Base-by-base conservation (phyloP, 1,140 invertebrate species). In the Drosophila hydei region DNA sequence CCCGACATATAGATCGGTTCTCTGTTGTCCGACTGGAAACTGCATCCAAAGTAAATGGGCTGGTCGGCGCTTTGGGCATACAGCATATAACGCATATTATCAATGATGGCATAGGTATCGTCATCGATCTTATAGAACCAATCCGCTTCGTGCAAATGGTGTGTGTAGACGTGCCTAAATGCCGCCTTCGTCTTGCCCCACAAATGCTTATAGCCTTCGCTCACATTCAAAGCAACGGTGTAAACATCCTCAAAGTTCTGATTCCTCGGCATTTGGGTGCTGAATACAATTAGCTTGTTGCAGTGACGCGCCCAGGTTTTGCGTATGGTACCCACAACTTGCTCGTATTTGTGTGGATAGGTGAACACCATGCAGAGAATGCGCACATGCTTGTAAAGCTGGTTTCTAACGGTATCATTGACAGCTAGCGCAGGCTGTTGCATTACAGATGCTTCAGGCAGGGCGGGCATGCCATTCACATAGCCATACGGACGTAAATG, bases 61-160 rank as follows among this genome's bases (percentile, higher is more conserved):
- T 95, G 93, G 0, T 92, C 92, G 1, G 95, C 91, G 75, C 94
- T 93, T 76, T 97, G 94, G 0, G 94, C 92, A 2, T 94, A 93
- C n/a, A 99, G 91, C 95, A 99, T 96, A 76, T 96, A 96, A 18
- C 97, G 93, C 36, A 99, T 92, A 92, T 98, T 99, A 91, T 98
- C 97, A 1, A 98, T 94, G 23, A 98, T 94, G n/a, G 97, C 96
- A 92, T 97, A 98, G 93, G 97, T 98, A 88, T 99, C 97, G 92
- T 98, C 97, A 87, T 98, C 97, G 25, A 97, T 97, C 92, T 98
- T 99, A 75, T 98, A 93, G 91, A 98, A 98, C 97, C 97, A 98
- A 91, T 98, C 97, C 5, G 94, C 95, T 72, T 97, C 93, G 71
- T 97, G 92, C 16, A 94, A 92, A 90, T 98, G 95, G 89, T 97